These are phyloP conservation scores for Nyctibius bracteatus DNA, from an alignment of 2,113 vertebrate species.

Conservation along the genomic window DNA sequence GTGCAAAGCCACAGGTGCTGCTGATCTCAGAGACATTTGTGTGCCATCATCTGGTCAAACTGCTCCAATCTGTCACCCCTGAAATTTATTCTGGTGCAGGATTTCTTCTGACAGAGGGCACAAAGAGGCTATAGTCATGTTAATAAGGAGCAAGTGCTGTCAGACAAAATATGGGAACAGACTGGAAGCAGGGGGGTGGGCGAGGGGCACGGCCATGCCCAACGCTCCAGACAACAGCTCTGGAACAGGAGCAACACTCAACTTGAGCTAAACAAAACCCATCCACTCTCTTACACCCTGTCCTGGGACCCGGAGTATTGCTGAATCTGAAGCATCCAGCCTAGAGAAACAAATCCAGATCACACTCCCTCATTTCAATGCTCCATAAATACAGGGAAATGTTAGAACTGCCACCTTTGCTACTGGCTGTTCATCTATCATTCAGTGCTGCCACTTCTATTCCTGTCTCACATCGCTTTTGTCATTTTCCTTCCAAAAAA, in stretches of 20 bases:
- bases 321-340: not conserved
- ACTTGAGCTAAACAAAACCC: not conserved
- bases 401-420: constrained; percentile 17
- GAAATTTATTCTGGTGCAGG: constrained; percentile 47
- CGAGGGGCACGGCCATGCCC: not conserved
- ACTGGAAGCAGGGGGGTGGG: constrained; percentile 22
- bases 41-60: constrained; percentile 53
- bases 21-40: not conserved
- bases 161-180: constrained; percentile 55
- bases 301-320: not conserved
- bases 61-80: constrained; percentile 51
- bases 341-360: not conserved
- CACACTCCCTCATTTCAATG: not conserved
- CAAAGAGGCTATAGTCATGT: constrained; percentile 49
- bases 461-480: constrained; percentile 42
- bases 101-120: constrained; percentile 27
- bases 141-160: constrained; percentile 42
- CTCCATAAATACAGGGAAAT: not conserved
- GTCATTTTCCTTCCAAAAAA: constrained; percentile 42
- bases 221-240: not conserved
- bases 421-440: constrained; percentile 13
- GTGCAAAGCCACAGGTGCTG: constrained; percentile 17
- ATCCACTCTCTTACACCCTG: not conserved
- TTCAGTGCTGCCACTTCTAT: constrained; percentile 9
- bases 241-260: not conserved